Base-by-base conservation (phyloP, 1,140 invertebrate species). In the Danaus plexippus region DNA sequence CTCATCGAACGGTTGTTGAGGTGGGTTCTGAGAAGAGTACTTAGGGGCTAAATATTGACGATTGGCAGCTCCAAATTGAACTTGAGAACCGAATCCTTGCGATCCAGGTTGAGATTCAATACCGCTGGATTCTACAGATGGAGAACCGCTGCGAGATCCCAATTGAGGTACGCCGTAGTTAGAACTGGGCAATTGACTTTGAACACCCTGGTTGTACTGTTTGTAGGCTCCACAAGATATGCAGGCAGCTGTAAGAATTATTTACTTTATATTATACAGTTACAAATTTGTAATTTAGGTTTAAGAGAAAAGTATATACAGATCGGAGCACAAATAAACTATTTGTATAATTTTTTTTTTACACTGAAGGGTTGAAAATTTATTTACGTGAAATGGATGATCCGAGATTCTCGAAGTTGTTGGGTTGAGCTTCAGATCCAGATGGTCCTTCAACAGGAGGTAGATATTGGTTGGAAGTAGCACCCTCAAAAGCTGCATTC, bases 1-100 rank as follows among this genome's bases (percentile, higher is more conserved):
- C 52, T 82, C 78, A 42, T 87, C 80, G 55, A 87, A 87, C 18
- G 66, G 54, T 54, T 87, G 83, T 48, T 85, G 81, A 49, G 83
- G 80, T 32, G 61, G 59, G 45, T 73, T 72, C 53, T 85, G 73
- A 47, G 58, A 63, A 22, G 66, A 57, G 11, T 58, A 11, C 44
- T 71, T 75, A 2, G 80, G 79, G 2, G 79, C 67, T 15, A 81
- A 66, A 68, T 86, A 84, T 55, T 86, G 82, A 42, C 77, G 72
- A 62, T 66, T 77, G 57, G 67, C 56, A 11, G 70, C 66, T 9
- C 61, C 61, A 2, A 46, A 51, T 49, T 64, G 63, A 41, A 55
- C 47, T 10, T 67, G 61, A 8, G 56, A 52, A 18, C 22, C 22
- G 11, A 32, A 32, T 32, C 22, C 22, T 32, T 32, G 22, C 22